Percentiles rank a stretch among this genome's conserved stretches.
These are phyloP conservation scores for Corythucha ciliata DNA, from an alignment of 2,888 invertebrate genomes.

Conservation along the genomic window DNA sequence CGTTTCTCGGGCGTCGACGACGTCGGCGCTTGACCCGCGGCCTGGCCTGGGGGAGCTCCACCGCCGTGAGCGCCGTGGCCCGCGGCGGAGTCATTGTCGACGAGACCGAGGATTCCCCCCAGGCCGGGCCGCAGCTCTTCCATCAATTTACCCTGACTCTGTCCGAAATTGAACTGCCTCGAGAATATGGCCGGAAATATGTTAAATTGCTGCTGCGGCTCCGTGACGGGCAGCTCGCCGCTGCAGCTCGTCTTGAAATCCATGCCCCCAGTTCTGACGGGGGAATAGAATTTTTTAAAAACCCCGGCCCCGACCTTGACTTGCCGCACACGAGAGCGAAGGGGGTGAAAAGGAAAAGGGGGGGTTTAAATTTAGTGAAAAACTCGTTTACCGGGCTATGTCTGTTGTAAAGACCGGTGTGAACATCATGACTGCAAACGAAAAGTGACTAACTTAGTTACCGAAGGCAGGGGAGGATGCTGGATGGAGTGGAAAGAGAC, in stretches of 20 bases:
- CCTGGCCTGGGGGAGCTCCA: neutral
- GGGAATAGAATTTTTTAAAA: neutral
- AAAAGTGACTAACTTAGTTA: slow-evolving; percentile 58
- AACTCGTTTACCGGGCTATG: slow-evolving; percentile 25
- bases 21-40: neutral
- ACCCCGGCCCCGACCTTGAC: slow-evolving; percentile 11
- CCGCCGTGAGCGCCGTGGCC: slow-evolving; percentile 15
- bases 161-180: slow-evolving; percentile 53
- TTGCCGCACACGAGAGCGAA: slow-evolving; percentile 4
- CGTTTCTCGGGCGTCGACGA: slow-evolving; percentile 22
- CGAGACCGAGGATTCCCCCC: slow-evolving; percentile 66
- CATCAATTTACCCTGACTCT: slow-evolving; percentile 56
- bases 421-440: slow-evolving; percentile 48
- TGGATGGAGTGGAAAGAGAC: no score
- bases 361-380: slow-evolving; percentile 27
- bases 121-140: slow-evolving; percentile 77
- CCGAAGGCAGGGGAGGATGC: slow-evolving; percentile 37
- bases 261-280: slow-evolving; percentile 11
- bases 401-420: slow-evolving; percentile 24
- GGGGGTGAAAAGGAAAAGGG: slow-evolving; percentile 9
- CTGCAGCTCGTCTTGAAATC: slow-evolving; percentile 30
- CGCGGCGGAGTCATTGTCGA: slow-evolving; percentile 39
- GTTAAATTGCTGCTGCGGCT: slow-evolving; percentile 70
- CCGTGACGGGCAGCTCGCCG: slow-evolving; percentile 40
- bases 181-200: slow-evolving; percentile 87